phyloP scores from a whole-genome alignment of 1,140 invertebrate species.

The Brachionus paranguensis region DNA sequence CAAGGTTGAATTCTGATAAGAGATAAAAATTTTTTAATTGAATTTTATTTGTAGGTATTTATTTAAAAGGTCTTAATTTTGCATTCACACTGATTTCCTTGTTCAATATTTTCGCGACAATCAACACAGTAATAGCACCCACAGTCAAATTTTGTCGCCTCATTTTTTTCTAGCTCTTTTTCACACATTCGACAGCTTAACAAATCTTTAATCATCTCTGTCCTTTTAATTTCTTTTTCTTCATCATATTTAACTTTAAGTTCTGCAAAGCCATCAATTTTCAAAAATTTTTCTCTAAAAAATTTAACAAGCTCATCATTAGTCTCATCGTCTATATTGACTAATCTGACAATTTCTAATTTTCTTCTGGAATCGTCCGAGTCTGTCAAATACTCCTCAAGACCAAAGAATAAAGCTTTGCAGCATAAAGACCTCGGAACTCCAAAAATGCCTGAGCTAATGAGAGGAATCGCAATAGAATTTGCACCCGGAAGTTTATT shows the following conservation, averaged over 20 bases:
- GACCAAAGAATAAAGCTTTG: background rate
- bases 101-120: background rate
- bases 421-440: background rate
- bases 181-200: background rate
- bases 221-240: background rate
- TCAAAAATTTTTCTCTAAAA: background rate
- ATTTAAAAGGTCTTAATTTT: background rate
- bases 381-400: background rate
- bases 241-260: background rate
- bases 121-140: background rate
- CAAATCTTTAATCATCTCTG: background rate
- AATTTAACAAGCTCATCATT: background rate
- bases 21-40: background rate
- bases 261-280: background rate
- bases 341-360: background rate
- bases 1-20: background rate
- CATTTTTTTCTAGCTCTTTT: background rate
- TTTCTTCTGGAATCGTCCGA: background rate
- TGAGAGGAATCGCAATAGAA: background rate
- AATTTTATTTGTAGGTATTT: too few relatives aligned
- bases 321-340: slow-evolving; percentile 1
- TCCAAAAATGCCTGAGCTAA: background rate
- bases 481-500: background rate
- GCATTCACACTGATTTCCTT: background rate
- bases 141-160: background rate